phyloP scores from a whole-genome alignment of 1,140 invertebrate species.

The Hypothenemus hampei region DNA sequence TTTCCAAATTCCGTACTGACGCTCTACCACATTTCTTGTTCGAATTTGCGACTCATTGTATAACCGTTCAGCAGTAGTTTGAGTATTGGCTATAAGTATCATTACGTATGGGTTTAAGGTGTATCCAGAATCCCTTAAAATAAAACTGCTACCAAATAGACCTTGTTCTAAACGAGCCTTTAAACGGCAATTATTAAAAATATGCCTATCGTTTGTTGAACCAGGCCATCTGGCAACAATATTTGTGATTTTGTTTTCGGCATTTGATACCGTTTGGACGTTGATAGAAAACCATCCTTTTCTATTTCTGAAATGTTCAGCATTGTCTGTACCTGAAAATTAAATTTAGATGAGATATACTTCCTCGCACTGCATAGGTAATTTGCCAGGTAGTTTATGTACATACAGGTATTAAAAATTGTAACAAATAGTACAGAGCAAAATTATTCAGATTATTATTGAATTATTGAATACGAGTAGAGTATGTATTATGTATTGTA shows the following conservation, averaged over 20 bases:
- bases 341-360: too few species aligned
- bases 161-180: slow-evolving; percentile 23
- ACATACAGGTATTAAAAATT: too few species aligned
- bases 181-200: slow-evolving; percentile 37
- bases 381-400: too few species aligned
- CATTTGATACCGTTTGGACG: slow-evolving; percentile 45
- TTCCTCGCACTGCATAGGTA: too few species aligned
- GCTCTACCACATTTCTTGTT: slow-evolving; percentile 43
- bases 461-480: too few species aligned
- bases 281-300: too few species aligned
- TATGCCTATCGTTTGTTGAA: slow-evolving; percentile 40
- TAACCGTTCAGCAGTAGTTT: slow-evolving; percentile 28
- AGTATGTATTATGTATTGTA: too few species aligned
- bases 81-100: slow-evolving; percentile 34
- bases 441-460: too few species aligned
- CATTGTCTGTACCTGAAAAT: slow-evolving; percentile 33
- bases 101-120: slow-evolving; percentile 29
- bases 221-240: slow-evolving; percentile 45
- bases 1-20: slow-evolving; percentile 40
- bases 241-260: slow-evolving; percentile 40
- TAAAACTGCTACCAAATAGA: background rate
- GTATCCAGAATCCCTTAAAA: slow-evolving; percentile 37
- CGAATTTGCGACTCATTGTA: slow-evolving; percentile 42
- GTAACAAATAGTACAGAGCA: too few species aligned
- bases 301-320: too few species aligned